Evolutionary conservation across 1,140 invertebrate genomes (phyloP).

Genomic region (Drosophila nigromelanica): DNA sequence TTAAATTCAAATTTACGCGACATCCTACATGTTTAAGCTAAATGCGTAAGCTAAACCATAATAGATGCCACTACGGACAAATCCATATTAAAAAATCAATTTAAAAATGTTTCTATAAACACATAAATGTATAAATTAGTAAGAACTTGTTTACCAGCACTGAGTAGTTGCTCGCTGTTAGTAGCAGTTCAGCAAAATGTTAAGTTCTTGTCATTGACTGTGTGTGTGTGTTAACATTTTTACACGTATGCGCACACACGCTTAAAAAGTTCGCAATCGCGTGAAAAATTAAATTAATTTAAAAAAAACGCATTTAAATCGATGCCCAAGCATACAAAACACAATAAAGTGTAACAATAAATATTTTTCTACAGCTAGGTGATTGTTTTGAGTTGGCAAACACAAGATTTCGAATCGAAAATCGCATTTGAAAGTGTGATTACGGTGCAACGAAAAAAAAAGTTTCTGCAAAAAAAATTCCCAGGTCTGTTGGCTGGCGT

Average conservation of each 20-base stretch:
- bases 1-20: slow-evolving; percentile 20
- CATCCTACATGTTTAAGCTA: neutral
- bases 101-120: neutral
- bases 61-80: no score
- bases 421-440: slow-evolving; percentile 71
- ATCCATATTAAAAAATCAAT: neutral
- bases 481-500: slow-evolving; percentile 72
- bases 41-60: no score
- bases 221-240: slow-evolving; percentile 23
- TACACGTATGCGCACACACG: slow-evolving; percentile 53
- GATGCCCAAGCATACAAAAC: slow-evolving; percentile 60
- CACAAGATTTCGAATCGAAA: slow-evolving; percentile 57
- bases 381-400: slow-evolving; percentile 48
- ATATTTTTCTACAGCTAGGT: slow-evolving; percentile 50
- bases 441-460: slow-evolving; percentile 64
- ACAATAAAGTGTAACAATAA: slow-evolving; percentile 61
- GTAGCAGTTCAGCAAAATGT: slow-evolving; percentile 50
- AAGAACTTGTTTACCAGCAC: neutral
- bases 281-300: slow-evolving; percentile 64
- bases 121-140: neutral
- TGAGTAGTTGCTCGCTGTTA: slow-evolving; percentile 13
- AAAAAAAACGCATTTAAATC: slow-evolving; percentile 70
- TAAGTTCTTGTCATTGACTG: slow-evolving; percentile 17
- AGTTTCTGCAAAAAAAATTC: slow-evolving; percentile 71
- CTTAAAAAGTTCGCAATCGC: slow-evolving; percentile 38